phyloP scores from a whole-genome alignment of 2,888 invertebrate species.

The Ophion costatus region DNA sequence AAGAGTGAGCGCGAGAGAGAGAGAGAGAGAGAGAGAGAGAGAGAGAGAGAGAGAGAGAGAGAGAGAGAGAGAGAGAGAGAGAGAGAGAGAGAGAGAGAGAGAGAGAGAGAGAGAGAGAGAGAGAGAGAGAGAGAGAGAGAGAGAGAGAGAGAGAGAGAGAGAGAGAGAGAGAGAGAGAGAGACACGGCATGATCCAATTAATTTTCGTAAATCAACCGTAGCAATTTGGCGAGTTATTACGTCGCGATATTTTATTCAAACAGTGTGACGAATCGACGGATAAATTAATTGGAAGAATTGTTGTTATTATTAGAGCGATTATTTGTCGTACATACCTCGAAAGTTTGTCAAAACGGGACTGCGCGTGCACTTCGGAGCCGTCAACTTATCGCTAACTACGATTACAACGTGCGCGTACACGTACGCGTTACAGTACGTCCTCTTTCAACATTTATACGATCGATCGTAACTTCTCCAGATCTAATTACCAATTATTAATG shows the following conservation, averaged over 20 bases:
- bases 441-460: slow-evolving; percentile 57
- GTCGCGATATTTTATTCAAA: slow-evolving; percentile 40
- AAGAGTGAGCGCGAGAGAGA: not conserved
- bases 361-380: not conserved
- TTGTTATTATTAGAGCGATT: slow-evolving; percentile 37
- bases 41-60: not conserved
- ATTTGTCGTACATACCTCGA: slow-evolving; percentile 8
- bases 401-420: slow-evolving; percentile 44
- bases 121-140: not conserved
- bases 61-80: not conserved
- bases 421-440: slow-evolving; percentile 27
- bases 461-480: slow-evolving; percentile 65
- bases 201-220: slow-evolving; percentile 44
- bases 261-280: slow-evolving; percentile 29
- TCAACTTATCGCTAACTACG: slow-evolving; percentile 57
- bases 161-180: not conserved
- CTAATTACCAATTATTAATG: slow-evolving; percentile 69
- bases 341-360: slow-evolving; percentile 33
- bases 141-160: not conserved
- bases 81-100: not conserved
- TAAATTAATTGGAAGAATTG: slow-evolving; percentile 35
- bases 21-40: not conserved
- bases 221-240: slow-evolving; percentile 43
- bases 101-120: not conserved
- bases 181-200: slow-evolving; percentile 42